Evolutionary conservation across 1,140 invertebrate species (phyloP), one percentile per base, ranked within the genome.

Genomic region (Anadara kagoshimensis): DNA sequence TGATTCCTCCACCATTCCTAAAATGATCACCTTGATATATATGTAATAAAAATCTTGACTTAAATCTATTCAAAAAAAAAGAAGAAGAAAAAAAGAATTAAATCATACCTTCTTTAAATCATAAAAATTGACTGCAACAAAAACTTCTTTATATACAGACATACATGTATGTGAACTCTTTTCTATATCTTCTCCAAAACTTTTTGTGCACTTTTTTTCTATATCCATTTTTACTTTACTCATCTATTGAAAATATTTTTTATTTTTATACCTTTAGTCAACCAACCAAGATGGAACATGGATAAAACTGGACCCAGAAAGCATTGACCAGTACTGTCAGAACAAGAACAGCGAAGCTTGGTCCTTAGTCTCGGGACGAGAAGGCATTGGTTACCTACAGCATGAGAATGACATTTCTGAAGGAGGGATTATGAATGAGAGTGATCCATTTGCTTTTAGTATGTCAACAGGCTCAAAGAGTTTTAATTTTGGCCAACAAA

Each of bases 281-380:
- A 93, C 95, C 75, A 99, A 99, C 89, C 95, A 95, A 78, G 98
- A 99, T 88, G 97, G 98, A 0, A 93, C 96, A 0, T 99, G 98
- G 98, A 90, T 99, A 43, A 92, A 96, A 54, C 88, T 99, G 45
- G 95, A 94, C 69, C 91, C 93, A 0, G 95, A 98, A 58, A 85
- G 81, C 62, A 91, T 91, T 24, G 89, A 90, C 5, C 93, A 93
- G 83, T 94, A 93, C 85, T 94, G 94, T 80, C 94, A 94, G 78
- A 92, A 92, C 61, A 90, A 90, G 20, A 89, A 90, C 22, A 91
- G 91, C 1, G 94, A 95, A 66, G 94, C 93, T 5, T 96, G 94
- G 94, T 94, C 93, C 5, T 87, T 96, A 22, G 94, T 93, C 0
- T 91, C 93, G 26, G 93, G 92, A 56, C 91, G 91, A 64, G 92